phyloP scores from a whole-genome alignment of 35 echinoderm and acorn worm species.

The Strongylocentrotus purpuratus region DNA sequence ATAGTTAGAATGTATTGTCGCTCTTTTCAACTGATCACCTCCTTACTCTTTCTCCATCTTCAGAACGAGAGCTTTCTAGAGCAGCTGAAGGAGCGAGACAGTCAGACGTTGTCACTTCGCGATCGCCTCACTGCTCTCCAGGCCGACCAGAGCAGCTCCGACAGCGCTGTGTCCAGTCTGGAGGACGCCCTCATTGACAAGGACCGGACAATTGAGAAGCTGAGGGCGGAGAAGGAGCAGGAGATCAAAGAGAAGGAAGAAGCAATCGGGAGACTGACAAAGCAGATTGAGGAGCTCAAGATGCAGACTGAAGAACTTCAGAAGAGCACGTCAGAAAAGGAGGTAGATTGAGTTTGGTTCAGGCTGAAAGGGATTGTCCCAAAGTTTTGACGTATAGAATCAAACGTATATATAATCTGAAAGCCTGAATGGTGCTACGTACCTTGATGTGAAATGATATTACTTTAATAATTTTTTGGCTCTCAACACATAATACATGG shows the following conservation, averaged over 20 bases:
- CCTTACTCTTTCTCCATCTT: neutral
- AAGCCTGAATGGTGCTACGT: no score
- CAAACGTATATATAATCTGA: no score
- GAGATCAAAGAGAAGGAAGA: conserved; percentile 68
- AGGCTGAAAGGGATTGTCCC: no score
- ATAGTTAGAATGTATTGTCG: neutral
- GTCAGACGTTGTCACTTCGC: conserved; percentile 49
- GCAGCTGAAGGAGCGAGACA: conserved; percentile 83
- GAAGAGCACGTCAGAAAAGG: conserved; percentile 81
- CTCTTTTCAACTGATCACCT: neutral
- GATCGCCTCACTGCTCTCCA: conserved; percentile 66
- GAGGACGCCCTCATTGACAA: conserved; percentile 96
- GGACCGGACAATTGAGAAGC: conserved; percentile 59
- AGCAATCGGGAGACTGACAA: conserved; percentile 59
- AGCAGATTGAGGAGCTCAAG: conserved; percentile 73
- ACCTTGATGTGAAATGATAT: no score
- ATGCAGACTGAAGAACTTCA: conserved; percentile 63
- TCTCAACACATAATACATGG: no score
- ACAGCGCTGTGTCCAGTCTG: conserved; percentile 94
- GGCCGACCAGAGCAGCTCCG: conserved; percentile 85
- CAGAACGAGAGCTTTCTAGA: conserved; percentile 97
- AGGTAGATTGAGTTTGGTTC: conserved; percentile 50
- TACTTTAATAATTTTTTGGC: no score
- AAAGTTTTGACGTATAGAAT: no score
- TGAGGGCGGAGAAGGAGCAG: conserved; percentile 68